phyloP scores from a whole-genome alignment of 2,888 invertebrate genomes.

The Synanthedon myopaeformis region DNA sequence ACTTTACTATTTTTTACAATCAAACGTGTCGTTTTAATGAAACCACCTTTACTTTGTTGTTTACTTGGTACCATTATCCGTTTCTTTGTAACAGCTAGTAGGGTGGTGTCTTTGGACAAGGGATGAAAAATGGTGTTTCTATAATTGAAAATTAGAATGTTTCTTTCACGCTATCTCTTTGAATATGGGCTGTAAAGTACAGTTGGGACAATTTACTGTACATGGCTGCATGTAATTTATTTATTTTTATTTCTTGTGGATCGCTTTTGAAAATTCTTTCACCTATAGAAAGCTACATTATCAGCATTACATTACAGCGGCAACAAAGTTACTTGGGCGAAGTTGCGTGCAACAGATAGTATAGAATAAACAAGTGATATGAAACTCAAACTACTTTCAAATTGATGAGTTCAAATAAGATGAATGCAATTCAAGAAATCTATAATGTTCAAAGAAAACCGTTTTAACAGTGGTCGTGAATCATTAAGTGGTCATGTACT shows the following conservation, averaged over 20 bases:
- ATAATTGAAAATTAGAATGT: conserved; percentile 29
- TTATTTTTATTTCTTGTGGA: background rate
- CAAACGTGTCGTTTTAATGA: conserved; percentile 52
- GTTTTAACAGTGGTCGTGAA: no score
- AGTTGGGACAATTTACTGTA: conserved; percentile 29
- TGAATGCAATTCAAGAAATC: no score
- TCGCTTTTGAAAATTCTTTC: background rate
- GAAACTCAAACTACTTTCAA: no score
- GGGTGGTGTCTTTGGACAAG: conserved; percentile 58
- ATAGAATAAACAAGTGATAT: no score
- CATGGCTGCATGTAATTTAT: conserved; percentile 24
- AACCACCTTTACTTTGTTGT: conserved; percentile 40
- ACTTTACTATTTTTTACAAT: background rate
- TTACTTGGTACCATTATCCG: conserved; percentile 58
- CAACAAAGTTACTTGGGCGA: no score
- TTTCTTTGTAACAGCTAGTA: conserved; percentile 35
- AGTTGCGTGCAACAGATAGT: no score
- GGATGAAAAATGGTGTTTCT: conserved; percentile 42
- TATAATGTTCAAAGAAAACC: no score
- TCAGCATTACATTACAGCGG: no score
- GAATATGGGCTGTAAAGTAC: conserved; percentile 8
- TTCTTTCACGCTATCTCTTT: conserved; percentile 31
- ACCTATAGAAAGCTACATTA: no score
- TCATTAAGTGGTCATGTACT: no score
- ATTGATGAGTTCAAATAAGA: no score